These are phyloP conservation scores for Anguilla rostrata DNA, from an alignment of 2,113 vertebrate genomes.

Conservation along the genomic window DNA sequence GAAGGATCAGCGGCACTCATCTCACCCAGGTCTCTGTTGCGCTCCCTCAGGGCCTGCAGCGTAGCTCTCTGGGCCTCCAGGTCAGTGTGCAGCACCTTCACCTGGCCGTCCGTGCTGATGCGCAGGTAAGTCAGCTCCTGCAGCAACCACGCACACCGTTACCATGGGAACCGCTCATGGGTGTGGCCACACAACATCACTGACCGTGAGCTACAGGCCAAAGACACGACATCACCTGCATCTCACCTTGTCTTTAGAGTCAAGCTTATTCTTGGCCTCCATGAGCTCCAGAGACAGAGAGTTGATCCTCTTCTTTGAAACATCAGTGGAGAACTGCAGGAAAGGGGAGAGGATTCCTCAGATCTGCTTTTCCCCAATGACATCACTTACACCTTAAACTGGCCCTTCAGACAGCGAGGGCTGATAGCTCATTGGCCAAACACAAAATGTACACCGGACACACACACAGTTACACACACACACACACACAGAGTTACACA, in stretches of 20 bases:
- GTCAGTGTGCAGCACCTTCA: constrained; percentile 63
- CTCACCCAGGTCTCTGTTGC: constrained; percentile 70
- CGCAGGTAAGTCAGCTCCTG: constrained; percentile 72
- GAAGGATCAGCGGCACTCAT: neutral
- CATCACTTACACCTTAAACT: neutral
- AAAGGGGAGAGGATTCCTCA: neutral
- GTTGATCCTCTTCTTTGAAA: constrained; percentile 83
- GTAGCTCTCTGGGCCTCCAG: constrained; percentile 57
- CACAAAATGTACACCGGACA: too few relatives aligned
- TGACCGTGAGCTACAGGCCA: too few relatives aligned
- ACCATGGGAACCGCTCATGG: neutral
- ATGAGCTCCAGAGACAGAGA: constrained; percentile 83
- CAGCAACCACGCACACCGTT: neutral
- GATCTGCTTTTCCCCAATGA: neutral
- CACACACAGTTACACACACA: neutral
- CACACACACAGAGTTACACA: constrained; percentile 12
- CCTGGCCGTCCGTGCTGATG: constrained; percentile 62
- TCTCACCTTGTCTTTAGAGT: constrained; percentile 79
- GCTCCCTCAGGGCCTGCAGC: constrained; percentile 58
- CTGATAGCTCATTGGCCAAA: too few relatives aligned
- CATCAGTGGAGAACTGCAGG: constrained; percentile 82
- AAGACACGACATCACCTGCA: neutral
- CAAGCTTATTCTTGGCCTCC: constrained; percentile 82
- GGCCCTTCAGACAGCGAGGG: neutral
- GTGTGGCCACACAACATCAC: too few relatives aligned